Evolutionary conservation across 2,888 invertebrate species (phyloP).

Genomic region (Diadromus collaris): DNA sequence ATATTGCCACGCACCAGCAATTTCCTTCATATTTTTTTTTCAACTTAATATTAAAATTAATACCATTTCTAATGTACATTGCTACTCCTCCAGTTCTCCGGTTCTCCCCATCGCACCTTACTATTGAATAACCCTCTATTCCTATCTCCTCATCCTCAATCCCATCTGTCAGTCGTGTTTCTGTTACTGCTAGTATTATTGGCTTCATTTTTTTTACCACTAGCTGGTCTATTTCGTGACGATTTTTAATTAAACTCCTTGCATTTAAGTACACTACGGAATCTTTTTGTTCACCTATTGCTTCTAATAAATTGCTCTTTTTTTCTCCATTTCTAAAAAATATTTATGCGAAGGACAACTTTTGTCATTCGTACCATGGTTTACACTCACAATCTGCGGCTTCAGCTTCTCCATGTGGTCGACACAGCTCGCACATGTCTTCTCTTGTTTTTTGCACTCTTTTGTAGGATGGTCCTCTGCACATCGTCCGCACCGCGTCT

Average conservation of each 20-base stretch:
- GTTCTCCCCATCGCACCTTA: constrained; percentile 42
- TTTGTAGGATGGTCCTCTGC: constrained; percentile 7
- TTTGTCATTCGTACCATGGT: constrained; percentile 11
- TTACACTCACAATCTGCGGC: constrained; percentile 5
- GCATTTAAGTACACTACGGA: constrained; percentile 27
- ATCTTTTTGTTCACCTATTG: background rate
- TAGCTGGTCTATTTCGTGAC: constrained; percentile 32
- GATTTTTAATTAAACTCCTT: constrained; percentile 33
- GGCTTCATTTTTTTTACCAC: constrained; percentile 34
- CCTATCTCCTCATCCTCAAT: constrained; percentile 29
- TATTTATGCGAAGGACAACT: constrained; percentile 1
- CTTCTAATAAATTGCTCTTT: constrained; percentile 3
- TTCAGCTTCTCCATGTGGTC: background rate
- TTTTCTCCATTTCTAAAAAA: background rate
- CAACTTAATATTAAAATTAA: background rate
- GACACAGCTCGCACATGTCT: constrained; percentile 21
- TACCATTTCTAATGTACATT: constrained; percentile 35
- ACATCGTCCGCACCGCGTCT: constrained; percentile 13
- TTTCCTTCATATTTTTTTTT: constrained; percentile 1
- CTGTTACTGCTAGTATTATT: constrained; percentile 35
- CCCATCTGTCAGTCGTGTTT: constrained; percentile 45
- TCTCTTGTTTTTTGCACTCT: background rate
- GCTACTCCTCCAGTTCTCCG: constrained; percentile 44
- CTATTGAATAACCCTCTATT: constrained; percentile 35
- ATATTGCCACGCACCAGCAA: constrained; percentile 24